Evolutionary conservation across 2,113 vertebrate genomes (phyloP).

Genomic region (Notothenia rossii): DNA sequence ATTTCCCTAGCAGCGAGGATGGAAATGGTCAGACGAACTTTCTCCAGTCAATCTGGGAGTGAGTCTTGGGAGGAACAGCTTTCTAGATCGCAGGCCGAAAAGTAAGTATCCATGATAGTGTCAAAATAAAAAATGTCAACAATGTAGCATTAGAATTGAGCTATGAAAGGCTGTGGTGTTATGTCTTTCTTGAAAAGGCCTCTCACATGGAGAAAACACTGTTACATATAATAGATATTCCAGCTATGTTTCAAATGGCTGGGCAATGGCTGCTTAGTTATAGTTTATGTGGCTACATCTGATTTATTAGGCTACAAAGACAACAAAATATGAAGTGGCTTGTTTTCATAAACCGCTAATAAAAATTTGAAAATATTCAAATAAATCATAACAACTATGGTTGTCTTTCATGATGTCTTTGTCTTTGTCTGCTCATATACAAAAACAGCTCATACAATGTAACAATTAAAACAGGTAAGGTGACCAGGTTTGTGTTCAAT

Average conservation of each 20-base stretch:
- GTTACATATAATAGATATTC: neutral
- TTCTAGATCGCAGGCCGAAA: neutral
- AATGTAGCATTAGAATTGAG: neutral
- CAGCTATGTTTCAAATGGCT: neutral
- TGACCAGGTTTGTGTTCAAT: neutral
- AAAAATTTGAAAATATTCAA: neutral
- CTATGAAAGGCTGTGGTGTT: neutral
- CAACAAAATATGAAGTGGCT: neutral
- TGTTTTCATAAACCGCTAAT: neutral
- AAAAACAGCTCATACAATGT: neutral
- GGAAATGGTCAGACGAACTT: no score
- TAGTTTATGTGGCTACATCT: neutral
- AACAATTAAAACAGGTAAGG: neutral
- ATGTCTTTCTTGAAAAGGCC: neutral
- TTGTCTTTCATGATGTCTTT: neutral
- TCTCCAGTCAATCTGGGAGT: neutral
- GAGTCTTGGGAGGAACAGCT: neutral
- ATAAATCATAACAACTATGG: neutral
- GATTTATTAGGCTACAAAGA: constrained; percentile 1
- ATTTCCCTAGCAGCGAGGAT: no score
- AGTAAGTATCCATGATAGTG: neutral
- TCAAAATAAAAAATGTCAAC: neutral
- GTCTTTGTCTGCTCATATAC: neutral
- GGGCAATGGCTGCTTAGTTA: neutral
- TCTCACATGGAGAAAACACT: neutral